Evolutionary conservation across 2,888 invertebrate species (phyloP), one percentile per base, ranked within the genome.

Genomic region (Congeria kusceri): DNA sequence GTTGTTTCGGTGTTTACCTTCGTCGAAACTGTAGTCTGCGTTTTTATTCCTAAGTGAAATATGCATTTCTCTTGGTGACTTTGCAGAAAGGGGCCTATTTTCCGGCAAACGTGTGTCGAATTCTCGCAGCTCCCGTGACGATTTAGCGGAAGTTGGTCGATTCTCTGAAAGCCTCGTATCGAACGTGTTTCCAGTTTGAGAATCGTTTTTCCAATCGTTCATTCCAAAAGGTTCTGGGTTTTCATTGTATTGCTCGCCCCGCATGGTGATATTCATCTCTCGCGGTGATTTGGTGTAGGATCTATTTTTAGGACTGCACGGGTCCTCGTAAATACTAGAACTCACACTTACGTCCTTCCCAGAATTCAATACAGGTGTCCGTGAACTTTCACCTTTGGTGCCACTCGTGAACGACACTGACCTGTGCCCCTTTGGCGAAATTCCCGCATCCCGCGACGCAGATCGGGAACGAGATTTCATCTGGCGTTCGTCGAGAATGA

Each of bases 391-490:
- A 62, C 70, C 71, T 67, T 65, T 77, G 11, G 75, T 74, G 18
- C 66, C 73, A 25, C 65, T 70, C 53, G 73, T 79, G 67, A 80
- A 76, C n/a, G 76, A 77, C 32, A 77, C 72, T 59, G 81, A 62
- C 44, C 84, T 62, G 57, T 77, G 80, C 68, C 80, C 71, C 66
- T 81, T 77, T 39, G 79, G 78, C 23, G 83, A 83, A 62, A 83
- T 83, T 59, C 83, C 83, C 62, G 83, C 83, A 73, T 80, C 78
- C 58, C 76, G 64, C 15, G 77, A 73, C 23, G 73, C 46, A 46
- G 83, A 78, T 56, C 77, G 28, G 58, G 81, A 61, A 59, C 69
- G 56, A 63, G 80, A 59, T 57, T 77, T 69, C 49, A 62, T 57
- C 25, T 58, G 74, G 32, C 66, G 70, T 13, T 78, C 78, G 27